A percentile compares a stretch with the other conserved stretches of the same genome.
Conservation (phyloP, 2,797 vertebrate genomes). For the Scomberomorus guttatus region DNA sequence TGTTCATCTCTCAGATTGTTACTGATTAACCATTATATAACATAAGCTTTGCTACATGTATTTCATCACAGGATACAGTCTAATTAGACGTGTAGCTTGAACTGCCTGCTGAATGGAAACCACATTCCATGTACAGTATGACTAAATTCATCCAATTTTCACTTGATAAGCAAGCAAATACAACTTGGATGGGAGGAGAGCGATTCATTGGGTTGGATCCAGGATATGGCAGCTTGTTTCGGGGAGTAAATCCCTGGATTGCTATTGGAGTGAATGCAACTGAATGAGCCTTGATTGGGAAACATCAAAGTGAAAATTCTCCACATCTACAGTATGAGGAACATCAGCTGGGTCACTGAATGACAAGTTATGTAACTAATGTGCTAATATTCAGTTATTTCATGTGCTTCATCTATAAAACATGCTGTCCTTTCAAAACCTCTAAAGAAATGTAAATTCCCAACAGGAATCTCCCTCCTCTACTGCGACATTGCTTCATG, state of each 20-base stretch:
- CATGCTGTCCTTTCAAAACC: slow-evolving; percentile 7
- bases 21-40: not conserved
- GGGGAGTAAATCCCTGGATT: not conserved
- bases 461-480: slow-evolving; percentile 5
- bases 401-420: slow-evolving; percentile 34
- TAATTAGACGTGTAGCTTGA: slow-evolving; percentile 2
- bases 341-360: slow-evolving; percentile 25
- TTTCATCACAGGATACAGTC: not conserved
- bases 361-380: slow-evolving; percentile 28
- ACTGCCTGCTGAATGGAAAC: slow-evolving; percentile 3
- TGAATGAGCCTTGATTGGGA: slow-evolving; percentile 14
- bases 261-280: not conserved
- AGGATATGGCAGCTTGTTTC: not conserved
- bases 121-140: not conserved
- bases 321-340: slow-evolving; percentile 1
- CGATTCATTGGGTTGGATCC: not conserved
- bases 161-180: slow-evolving; percentile 4
- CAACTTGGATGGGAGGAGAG: not conserved
- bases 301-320: slow-evolving; percentile 24
- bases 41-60: not conserved
- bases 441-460: slow-evolving; percentile 24
- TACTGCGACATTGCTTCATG: not conserved
- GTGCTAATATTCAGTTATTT: slow-evolving; percentile 25
- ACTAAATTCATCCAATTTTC: not conserved
- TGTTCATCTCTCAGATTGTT: not conserved